phyloP scores from a whole-genome alignment of 2,797 vertebrate species.

The Poliocrania exsul region DNA sequence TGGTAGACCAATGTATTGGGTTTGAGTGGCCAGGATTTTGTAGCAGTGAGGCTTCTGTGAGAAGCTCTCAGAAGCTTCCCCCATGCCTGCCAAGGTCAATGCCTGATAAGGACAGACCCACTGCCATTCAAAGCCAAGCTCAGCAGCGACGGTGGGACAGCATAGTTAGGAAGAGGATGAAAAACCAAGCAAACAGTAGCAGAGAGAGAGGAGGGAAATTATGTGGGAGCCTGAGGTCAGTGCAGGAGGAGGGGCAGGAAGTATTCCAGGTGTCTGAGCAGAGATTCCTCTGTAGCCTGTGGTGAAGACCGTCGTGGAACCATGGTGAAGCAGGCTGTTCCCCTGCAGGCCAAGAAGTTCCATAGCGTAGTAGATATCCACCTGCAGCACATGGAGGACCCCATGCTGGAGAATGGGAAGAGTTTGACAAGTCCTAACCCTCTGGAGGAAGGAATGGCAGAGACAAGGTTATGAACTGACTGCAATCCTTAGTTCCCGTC shows the following conservation, averaged over 20 bases:
- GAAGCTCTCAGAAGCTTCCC: not conserved
- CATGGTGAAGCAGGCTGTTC: not conserved
- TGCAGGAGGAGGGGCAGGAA: not conserved
- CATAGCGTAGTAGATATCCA: accelerated
- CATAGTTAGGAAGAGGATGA: not conserved
- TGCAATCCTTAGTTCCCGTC: not conserved
- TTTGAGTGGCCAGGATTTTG: not conserved
- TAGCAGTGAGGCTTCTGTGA: not conserved
- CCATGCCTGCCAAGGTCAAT: accelerated
- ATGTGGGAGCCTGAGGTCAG: not conserved
- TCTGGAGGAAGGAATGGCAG: not conserved
- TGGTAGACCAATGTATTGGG: accelerated
- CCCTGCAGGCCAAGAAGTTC: not conserved
- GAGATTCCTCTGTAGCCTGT: not conserved
- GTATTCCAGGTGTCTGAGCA: accelerated
- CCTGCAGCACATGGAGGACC: not conserved
- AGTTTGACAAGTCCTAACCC: not conserved
- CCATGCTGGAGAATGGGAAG: not conserved
- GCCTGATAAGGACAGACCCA: not conserved
- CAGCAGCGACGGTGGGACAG: not conserved
- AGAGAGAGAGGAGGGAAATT: not conserved
- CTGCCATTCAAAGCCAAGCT: not conserved
- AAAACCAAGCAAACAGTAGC: not conserved
- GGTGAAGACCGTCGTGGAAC: no score
- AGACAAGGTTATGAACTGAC: accelerated